Conservation (phyloP, 2,113 vertebrate genomes). For the Rhynchomys soricoides region DNA sequence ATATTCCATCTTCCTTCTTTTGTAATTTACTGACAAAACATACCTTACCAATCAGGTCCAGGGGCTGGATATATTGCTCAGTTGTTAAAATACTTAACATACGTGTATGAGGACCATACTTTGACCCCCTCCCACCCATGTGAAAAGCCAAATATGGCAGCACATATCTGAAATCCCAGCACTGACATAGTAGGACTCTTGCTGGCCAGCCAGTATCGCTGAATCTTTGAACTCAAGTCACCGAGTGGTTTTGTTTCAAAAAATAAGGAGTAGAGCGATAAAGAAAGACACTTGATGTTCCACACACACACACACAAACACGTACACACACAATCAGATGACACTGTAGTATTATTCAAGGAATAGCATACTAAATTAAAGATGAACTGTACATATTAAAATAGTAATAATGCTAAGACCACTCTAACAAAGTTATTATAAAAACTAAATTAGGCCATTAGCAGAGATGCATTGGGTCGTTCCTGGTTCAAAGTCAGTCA, state of each 20-base stretch:
- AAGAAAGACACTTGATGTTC: not conserved
- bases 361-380: not conserved
- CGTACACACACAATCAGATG: not conserved
- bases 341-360: not conserved
- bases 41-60: not conserved
- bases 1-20: not conserved
- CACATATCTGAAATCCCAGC: not conserved
- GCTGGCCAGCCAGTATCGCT: not conserved
- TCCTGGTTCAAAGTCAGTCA: not conserved
- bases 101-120: not conserved
- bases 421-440: not conserved
- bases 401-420: not conserved
- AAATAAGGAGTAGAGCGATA: not conserved
- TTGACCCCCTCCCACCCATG: not conserved
- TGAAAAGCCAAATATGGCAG: not conserved
- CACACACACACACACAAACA: not conserved
- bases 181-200: not conserved
- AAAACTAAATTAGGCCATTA: conserved; percentile 28
- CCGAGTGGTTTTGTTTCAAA: not conserved
- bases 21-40: not conserved
- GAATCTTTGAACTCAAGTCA: not conserved
- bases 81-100: not conserved
- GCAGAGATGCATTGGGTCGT: not conserved
- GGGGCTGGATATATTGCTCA: not conserved
- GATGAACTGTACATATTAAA: not conserved